A percentile compares a stretch with the other conserved stretches of the same genome.
These are phyloP conservation scores for Choloepus hoffmanni DNA, from an alignment of 2,113 vertebrate genomes.

Conservation along the genomic window DNA sequence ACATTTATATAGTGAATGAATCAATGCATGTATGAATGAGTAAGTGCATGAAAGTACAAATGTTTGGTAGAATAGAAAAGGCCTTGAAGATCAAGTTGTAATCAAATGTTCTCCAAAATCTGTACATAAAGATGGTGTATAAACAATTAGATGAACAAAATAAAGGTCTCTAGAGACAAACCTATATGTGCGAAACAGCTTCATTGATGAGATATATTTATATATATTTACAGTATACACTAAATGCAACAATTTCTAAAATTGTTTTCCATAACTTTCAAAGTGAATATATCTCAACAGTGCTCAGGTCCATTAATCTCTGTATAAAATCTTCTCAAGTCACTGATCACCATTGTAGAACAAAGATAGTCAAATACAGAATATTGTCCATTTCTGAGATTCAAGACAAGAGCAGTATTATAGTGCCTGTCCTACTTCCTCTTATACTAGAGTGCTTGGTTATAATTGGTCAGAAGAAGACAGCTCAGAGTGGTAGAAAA, in stretches of 20 bases:
- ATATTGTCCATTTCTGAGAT: not conserved
- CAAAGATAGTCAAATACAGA: not conserved
- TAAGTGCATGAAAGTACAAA: not conserved
- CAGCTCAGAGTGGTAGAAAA: not conserved
- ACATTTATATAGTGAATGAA: not conserved
- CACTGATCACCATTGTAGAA: not conserved
- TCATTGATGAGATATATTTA: not conserved
- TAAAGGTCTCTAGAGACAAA: not conserved
- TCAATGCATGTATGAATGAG: not conserved
- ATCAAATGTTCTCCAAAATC: not conserved
- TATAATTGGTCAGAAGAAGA: not conserved
- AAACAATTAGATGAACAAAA: not conserved
- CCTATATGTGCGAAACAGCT: not conserved
- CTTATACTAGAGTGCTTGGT: not conserved
- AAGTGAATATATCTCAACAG: not conserved
- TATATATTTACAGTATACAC: not conserved
- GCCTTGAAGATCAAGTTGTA: not conserved
- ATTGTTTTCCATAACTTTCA: not conserved
- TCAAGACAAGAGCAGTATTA: not conserved
- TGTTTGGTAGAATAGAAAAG: not conserved
- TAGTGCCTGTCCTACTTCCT: not conserved
- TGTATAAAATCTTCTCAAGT: not conserved
- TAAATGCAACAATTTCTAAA: not conserved
- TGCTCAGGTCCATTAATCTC: not conserved
- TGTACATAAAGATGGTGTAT: not conserved